Base-by-base conservation (phyloP, 2,888 invertebrate genomes). In the Apamea epomidion region DNA sequence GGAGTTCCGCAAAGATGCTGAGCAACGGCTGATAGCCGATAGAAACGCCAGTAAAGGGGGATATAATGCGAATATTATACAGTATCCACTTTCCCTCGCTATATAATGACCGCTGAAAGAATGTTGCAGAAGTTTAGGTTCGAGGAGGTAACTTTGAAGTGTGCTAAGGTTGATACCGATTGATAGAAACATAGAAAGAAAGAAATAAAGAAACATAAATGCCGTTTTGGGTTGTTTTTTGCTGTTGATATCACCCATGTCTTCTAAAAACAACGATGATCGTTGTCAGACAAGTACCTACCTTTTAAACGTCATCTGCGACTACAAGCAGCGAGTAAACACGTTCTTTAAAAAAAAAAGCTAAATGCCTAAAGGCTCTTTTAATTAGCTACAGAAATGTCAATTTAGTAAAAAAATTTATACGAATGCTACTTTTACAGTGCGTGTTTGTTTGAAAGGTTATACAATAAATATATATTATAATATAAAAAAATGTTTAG, bases 61-160 rank as follows among this genome's bases (percentile, higher is more conserved):
- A 84, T 92, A 91, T 96, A 96, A 97, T 96, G 96, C 74, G 94
- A 95, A 96, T 96, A 96, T 96, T 96, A 96, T 96, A 95, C 96
- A 94, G 95, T 93, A 91, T 91, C 90, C 89, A 90, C 91, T 92
- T 91, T 92, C 91, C 88, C 91, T 91, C 87, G 86, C 88, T 90
- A 87, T 89, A 87, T 86, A 82, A 78, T 86, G 80, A 85, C 83
- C 86, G 85, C 64, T 68, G 67, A 81, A 84, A 64, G 45, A 78
- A 72, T 74, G 25, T 21, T 29, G 45, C 88, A 83, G 85, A 89
- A 92, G 90, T 86, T 87, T 88, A 79, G 71, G 76, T 77, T 76
- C 16, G 21, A 12, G 18, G 64, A 78, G 8, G 18, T 51, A 81
- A 71, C 70, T 12, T 60, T 60, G 58, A 60, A 14, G n/a, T 60